Base-by-base conservation (phyloP, 2,888 invertebrate species). In the Caenorhabditis sp. region DNA sequence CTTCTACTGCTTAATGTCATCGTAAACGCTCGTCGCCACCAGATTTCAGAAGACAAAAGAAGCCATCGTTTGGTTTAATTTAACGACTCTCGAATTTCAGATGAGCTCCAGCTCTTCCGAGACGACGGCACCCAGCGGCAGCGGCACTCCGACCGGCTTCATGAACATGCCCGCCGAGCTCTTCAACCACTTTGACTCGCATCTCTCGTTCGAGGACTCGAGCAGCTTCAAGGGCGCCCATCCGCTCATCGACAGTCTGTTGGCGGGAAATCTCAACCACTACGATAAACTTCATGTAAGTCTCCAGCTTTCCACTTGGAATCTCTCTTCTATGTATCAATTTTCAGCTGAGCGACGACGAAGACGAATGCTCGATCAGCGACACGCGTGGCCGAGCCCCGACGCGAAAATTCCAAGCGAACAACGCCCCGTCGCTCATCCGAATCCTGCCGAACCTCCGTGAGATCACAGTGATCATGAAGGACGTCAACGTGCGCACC, bases 181-280 rank as follows among this genome's bases (percentile, higher is more conserved):
- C 9, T 70, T 79, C 39, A 65, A 72, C 32, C 77, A 78, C 20
- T 80, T 85, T 37, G 83, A 81, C 27, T 45, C 74, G 6, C 78
- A 66, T 48, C 71, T 85, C 45, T 72, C 79, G 22, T 71, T 75
- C 22, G 83, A 85, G 52, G 83, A 83, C 53, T 79, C 77, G 22
- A 59, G 56, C 59, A 78, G 71, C 61, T 81, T 84, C 26, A 83
- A 83, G 76, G 32, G 37, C n/a, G 50, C 41, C 2, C 53, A 63
- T 41, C 53, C 63, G 32, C 61, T 59, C 32, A 76, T 76, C n/a
- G 71, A 65, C 58, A 32, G 30, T 32, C 55, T 58, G 24, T 48
- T 76, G 27, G 39, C 39, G 30, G 39, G 62, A 26, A 76, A 76
- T 43, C 62, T 75, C 52, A 43, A 41, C 20, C 46, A 53, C 41